These are phyloP conservation scores for Sicus ferrugineus DNA, from an alignment of 2,888 invertebrate species.

Conservation along the genomic window DNA sequence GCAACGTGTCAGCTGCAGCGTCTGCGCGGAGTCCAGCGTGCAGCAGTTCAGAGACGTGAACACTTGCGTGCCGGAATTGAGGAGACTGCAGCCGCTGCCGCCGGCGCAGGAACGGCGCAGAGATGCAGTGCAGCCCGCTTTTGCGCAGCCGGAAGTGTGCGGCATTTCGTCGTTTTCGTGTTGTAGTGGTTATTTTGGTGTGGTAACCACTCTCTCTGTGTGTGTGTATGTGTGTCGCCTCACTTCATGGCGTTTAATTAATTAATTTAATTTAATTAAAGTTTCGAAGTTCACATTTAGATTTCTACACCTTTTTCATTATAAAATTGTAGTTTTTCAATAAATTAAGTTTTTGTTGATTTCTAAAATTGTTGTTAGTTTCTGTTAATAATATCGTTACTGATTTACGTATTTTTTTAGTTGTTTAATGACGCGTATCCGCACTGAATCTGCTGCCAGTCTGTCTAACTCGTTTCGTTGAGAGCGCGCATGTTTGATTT, in stretches of 20 bases:
- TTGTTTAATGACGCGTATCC: background rate
- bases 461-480: background rate
- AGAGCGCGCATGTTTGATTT: background rate
- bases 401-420: background rate
- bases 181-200: background rate
- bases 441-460: background rate
- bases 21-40: conserved; percentile 35
- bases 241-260: background rate
- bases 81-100: background rate
- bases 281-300: background rate
- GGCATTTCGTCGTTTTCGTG: background rate
- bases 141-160: background rate
- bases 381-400: background rate
- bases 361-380: background rate
- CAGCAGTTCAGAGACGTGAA: background rate
- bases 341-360: background rate
- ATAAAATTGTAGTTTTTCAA: background rate
- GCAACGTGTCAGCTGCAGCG: conserved; percentile 46
- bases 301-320: background rate
- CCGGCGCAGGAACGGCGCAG: background rate
- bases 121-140: background rate
- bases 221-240: background rate
- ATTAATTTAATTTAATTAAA: background rate
- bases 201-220: background rate
- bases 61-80: conserved; percentile 26